Conservation (phyloP, 2,888 invertebrate species). For the Nymphalis urticae region DNA sequence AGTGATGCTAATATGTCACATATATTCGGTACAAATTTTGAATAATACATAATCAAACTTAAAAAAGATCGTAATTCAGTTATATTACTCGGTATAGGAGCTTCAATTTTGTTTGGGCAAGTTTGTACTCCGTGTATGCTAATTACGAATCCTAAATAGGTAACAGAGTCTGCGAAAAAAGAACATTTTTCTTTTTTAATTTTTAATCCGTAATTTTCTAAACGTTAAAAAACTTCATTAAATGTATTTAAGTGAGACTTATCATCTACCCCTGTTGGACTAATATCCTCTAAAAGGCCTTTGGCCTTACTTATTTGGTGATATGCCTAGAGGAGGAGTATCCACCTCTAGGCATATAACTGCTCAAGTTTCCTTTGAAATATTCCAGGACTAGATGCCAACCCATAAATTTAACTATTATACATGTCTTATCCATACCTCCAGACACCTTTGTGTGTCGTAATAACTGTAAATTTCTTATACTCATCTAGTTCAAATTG, state of each 20-base stretch:
- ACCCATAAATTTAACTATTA: neutral
- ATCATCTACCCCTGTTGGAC: slow-evolving; percentile 22
- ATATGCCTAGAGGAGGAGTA: too few species aligned
- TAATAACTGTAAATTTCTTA: neutral
- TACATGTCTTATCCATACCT: too few species aligned
- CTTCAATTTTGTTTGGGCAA: slow-evolving; percentile 11
- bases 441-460: too few species aligned
- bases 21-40: neutral
- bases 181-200: slow-evolving; percentile 8
- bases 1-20: neutral
- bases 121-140: neutral
- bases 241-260: neutral
- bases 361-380: slow-evolving; percentile 45
- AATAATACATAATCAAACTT: slow-evolving; percentile 4
- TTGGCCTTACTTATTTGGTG: too few species aligned
- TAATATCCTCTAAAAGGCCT: slow-evolving; percentile 42
- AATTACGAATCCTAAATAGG: slow-evolving; percentile 4
- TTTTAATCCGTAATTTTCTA: slow-evolving; percentile 1
- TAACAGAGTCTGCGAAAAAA: neutral
- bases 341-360: slow-evolving; percentile 24
- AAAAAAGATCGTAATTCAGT: neutral
- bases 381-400: slow-evolving; percentile 28
- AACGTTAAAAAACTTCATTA: neutral
- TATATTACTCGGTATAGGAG: neutral
- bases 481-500: slow-evolving; percentile 5